Evolutionary conservation across 2,888 invertebrate genomes (phyloP), one percentile per base, ranked within the genome.

Genomic region (Trachelus iudaicus): DNA sequence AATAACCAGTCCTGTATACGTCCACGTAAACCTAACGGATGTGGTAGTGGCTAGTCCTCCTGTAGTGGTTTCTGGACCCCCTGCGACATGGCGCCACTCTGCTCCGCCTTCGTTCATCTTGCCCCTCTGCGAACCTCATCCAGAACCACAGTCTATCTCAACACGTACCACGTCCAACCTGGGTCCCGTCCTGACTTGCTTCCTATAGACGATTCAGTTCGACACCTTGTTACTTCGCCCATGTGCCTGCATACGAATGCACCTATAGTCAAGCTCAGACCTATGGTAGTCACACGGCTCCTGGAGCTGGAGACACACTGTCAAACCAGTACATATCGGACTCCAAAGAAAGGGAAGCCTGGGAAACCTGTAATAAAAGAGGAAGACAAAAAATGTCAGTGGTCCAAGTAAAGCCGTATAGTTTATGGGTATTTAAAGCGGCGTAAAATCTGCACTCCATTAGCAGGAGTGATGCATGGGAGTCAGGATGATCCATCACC

Each of bases 61-160:
- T 73, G 82, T 85, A 84, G 84, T 84, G 83, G 85, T 83, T 81
- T 82, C 79, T 79, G 87, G 91, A 91, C 91, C 91, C 91, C 91
- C 91, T 90, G 90, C 90, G 91, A 91, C 87, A 91, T 90, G 91
- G 91, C 91, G 91, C 91, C 91, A 91, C 86, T 84, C 87, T 90
- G 90, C 91, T 89, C 91, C 91, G 91, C 91, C 91, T 87, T 86
- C 82, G 81, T 79, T 34, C 56, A 15, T 56, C 56, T 56, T 56
- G 23, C 56, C 56, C 56, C 56, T 56, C 56, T 6, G 56, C 23
- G 23, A 56, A 56, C 56, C 56, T 56, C 23, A 56, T 56, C 56
- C 56, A 56, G 56, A 56, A 6, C 23, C 56, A 23, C 56, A 2
- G 56, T 56, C 23, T 56, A 56, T 56, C 56, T 56, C 23, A 23